These are phyloP conservation scores for Clarias gariepinus DNA, from an alignment of 2,113 vertebrate species.

Conservation along the genomic window DNA sequence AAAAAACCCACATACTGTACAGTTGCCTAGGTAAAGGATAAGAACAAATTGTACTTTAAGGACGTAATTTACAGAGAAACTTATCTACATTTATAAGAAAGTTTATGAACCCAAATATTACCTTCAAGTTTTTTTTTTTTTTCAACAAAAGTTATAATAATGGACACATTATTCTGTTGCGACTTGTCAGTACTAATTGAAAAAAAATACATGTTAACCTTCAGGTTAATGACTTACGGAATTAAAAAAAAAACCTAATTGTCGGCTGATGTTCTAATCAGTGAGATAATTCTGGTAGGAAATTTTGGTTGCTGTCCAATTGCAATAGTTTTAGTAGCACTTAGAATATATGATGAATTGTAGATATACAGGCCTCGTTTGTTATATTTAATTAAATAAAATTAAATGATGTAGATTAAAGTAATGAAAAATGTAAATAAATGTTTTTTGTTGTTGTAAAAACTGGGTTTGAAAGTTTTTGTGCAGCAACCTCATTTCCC, in stretches of 20 bases:
- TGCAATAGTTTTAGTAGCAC: background rate
- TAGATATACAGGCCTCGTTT: background rate
- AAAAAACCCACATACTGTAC: background rate
- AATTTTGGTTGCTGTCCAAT: background rate
- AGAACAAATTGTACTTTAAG: background rate
- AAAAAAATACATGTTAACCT: background rate
- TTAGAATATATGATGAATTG: background rate
- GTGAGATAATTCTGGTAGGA: background rate
- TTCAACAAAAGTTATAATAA: background rate
- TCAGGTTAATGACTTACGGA: background rate
- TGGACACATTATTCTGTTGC: background rate
- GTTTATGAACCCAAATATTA: background rate
- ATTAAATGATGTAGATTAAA: too few relatives aligned
- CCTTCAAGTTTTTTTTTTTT: background rate
- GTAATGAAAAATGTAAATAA: too few relatives aligned
- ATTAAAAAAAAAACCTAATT: background rate
- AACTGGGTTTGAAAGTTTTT: too few relatives aligned
- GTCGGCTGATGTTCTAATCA: background rate
- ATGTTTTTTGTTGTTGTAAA: too few relatives aligned
- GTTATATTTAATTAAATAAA: too few relatives aligned
- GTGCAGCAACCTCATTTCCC: too few relatives aligned
- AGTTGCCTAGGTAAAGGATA: background rate
- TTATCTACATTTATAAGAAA: background rate
- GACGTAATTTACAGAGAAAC: background rate
- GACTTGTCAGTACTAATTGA: background rate